Evolutionary conservation across 2,888 invertebrate genomes (phyloP).

Genomic region (Zaprionus obscuricornis): DNA sequence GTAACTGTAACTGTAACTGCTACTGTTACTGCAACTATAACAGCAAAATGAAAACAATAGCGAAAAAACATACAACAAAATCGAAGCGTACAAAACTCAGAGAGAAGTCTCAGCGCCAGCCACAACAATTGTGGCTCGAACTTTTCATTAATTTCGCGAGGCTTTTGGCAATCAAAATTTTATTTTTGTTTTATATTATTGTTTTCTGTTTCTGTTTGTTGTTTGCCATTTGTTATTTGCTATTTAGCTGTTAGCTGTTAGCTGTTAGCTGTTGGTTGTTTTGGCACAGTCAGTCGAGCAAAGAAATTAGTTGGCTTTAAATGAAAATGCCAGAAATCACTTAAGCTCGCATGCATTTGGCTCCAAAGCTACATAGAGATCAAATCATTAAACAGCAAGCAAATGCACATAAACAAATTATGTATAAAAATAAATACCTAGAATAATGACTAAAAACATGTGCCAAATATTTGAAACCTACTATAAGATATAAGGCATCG

Average conservation of each 20-base stretch:
- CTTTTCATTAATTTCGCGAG: slow-evolving; percentile 50
- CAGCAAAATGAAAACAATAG: not conserved
- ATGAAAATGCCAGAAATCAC: slow-evolving; percentile 46
- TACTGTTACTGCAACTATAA: slow-evolving; percentile 31
- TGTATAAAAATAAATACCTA: slow-evolving; percentile 39
- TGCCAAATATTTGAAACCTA: slow-evolving; percentile 20
- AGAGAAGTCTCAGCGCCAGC: too few species aligned
- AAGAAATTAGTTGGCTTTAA: slow-evolving; percentile 56
- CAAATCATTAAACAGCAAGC: slow-evolving; percentile 28
- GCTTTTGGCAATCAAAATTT: slow-evolving; percentile 53
- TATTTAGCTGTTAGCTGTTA: too few species aligned
- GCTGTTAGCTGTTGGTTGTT: slow-evolving; percentile 23
- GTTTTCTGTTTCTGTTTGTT: too few species aligned
- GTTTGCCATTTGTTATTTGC: slow-evolving; percentile 32
- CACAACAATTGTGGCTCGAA: slow-evolving; percentile 45
- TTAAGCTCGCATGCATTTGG: slow-evolving; percentile 47
- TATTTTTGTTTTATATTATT: too few species aligned
- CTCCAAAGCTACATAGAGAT: slow-evolving; percentile 19
- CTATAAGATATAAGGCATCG: too few species aligned
- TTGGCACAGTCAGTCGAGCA: slow-evolving; percentile 35
- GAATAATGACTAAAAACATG: slow-evolving; percentile 19
- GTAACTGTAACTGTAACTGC: slow-evolving; percentile 11
- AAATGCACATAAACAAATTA: slow-evolving; percentile 46
- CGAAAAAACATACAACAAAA: slow-evolving; percentile 23
- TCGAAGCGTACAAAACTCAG: slow-evolving; percentile 27